Conservation (phyloP, 2,797 vertebrate species). For the Cossypha niveicapilla region DNA sequence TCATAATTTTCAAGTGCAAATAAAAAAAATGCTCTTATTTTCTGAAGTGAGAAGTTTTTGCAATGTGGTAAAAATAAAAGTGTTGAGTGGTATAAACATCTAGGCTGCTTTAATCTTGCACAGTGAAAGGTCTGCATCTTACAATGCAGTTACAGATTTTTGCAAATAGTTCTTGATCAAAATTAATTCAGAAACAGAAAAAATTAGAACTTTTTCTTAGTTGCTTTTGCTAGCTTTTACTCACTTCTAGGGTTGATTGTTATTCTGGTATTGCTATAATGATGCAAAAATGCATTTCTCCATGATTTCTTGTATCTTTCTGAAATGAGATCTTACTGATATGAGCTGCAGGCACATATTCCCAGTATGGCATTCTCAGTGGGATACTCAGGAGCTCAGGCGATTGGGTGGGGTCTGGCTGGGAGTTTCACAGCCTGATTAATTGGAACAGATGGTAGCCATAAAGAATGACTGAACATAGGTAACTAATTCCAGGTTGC, state of each 20-base stretch:
- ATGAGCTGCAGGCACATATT: background rate
- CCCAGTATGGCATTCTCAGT: background rate
- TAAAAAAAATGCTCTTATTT: background rate
- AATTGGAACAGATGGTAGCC: background rate
- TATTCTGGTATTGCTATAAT: background rate
- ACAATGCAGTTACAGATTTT: background rate
- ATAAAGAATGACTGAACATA: background rate
- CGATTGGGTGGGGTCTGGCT: background rate
- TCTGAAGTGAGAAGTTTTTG: background rate
- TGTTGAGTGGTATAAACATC: background rate
- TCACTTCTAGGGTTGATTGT: background rate
- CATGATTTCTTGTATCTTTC: background rate
- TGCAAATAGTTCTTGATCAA: background rate
- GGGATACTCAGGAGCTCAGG: background rate
- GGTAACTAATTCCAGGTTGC: background rate
- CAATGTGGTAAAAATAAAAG: background rate
- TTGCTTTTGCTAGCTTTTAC: background rate
- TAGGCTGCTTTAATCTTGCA: background rate
- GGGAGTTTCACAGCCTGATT: background rate
- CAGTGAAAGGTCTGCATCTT: background rate
- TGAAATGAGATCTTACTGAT: background rate
- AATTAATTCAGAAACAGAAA: background rate
- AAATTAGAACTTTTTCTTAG: background rate
- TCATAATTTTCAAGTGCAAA: background rate
- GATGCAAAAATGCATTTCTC: background rate